Evolutionary conservation across 1,140 invertebrate species (phyloP).

Genomic region (Pseudomyrmex dendroicus): DNA sequence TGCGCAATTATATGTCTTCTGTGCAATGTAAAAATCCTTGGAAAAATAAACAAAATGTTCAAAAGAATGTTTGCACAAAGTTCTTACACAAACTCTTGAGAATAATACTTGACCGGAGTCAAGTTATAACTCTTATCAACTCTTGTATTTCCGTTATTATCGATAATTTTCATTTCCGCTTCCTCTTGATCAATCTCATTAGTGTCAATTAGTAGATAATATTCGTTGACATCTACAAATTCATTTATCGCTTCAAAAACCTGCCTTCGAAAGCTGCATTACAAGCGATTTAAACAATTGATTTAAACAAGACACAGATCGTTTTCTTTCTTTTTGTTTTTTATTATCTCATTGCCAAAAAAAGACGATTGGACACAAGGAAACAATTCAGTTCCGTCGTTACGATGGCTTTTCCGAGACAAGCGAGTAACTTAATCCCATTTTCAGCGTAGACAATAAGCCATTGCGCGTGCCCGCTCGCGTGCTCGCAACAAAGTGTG

Average conservation of each 20-base stretch:
- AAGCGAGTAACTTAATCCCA: slow-evolving; percentile 74
- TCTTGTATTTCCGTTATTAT: slow-evolving; percentile 12
- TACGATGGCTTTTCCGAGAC: slow-evolving; percentile 40
- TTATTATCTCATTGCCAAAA: background rate
- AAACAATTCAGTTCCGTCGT: slow-evolving; percentile 58
- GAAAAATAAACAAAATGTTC: background rate
- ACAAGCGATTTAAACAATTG: background rate
- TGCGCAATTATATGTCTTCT: background rate
- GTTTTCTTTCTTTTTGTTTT: background rate
- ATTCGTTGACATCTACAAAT: no score
- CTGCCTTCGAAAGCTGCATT: background rate
- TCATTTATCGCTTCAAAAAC: no score
- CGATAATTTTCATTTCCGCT: background rate
- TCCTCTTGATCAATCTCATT: slow-evolving; percentile 1
- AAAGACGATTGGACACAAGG: background rate
- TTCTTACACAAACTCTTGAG: background rate
- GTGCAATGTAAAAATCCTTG: background rate
- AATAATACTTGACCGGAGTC: background rate
- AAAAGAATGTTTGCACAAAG: background rate
- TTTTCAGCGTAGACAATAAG: slow-evolving; percentile 74
- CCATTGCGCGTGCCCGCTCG: slow-evolving; percentile 27
- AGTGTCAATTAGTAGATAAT: no score
- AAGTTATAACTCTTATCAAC: background rate
- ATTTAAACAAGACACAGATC: background rate
- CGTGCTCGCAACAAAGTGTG: slow-evolving; percentile 38